phyloP scores from a whole-genome alignment of 2,113 vertebrate species.

The Aegotheles bennettii region DNA sequence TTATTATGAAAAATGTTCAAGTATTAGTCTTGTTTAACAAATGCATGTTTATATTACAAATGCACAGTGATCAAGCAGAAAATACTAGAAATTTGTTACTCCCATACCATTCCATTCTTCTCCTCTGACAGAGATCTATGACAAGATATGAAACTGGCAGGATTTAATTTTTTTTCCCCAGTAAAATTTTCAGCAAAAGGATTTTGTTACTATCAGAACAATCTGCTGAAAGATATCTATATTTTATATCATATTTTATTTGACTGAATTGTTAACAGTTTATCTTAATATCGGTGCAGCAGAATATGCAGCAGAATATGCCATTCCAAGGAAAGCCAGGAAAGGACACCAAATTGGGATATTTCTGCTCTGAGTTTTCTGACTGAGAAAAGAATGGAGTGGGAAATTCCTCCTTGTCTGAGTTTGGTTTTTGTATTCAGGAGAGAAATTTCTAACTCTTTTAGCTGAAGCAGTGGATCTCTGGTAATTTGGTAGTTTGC shows the following conservation, averaged over 20 bases:
- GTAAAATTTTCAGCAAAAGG: not conserved
- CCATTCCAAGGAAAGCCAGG: not conserved
- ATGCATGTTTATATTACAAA: not conserved
- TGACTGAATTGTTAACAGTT: not conserved
- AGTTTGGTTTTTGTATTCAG: not conserved
- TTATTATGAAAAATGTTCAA: not conserved
- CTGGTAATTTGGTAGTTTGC: not conserved
- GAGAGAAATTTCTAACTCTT: not conserved
- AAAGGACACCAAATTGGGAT: not conserved
- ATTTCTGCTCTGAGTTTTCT: not conserved
- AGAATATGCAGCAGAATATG: not conserved
- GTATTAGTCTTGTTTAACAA: not conserved
- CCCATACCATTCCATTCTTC: not conserved
- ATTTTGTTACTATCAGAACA: not conserved
- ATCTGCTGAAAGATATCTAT: not conserved
- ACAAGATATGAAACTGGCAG: not conserved
- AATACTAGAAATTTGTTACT: not conserved
- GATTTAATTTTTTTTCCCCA: not conserved
- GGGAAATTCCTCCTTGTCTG: not conserved
- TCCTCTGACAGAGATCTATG: not conserved
- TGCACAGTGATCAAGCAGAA: not conserved
- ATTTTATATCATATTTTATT: not conserved
- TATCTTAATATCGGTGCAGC: not conserved
- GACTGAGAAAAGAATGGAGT: not conserved
- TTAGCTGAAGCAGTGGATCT: not conserved